phyloP scores from a whole-genome alignment of 2,797 vertebrate genomes.

The Rhabdophis nuchalis region DNA sequence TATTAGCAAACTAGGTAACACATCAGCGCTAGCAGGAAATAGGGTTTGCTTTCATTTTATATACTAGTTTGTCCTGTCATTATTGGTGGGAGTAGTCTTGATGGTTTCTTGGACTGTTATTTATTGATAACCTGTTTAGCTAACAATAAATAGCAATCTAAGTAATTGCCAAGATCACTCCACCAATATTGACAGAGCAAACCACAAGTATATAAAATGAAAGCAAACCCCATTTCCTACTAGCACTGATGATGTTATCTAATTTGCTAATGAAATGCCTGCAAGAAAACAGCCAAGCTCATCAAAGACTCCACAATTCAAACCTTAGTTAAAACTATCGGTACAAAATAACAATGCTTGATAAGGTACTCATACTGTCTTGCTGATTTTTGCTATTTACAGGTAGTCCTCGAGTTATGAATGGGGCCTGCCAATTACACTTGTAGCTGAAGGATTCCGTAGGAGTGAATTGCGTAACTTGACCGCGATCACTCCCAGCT shows the following conservation, averaged over 20 bases:
- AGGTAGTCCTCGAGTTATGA: too few relatives aligned
- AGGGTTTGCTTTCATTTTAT: not conserved
- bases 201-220: too few relatives aligned
- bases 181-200: too few relatives aligned
- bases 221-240: not conserved
- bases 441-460: too few relatives aligned
- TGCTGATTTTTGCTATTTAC: not conserved
- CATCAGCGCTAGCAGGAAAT: not conserved
- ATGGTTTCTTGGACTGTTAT: not conserved
- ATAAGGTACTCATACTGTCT: not conserved
- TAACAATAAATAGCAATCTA: not conserved
- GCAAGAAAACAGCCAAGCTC: not conserved
- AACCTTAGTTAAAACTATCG: not conserved
- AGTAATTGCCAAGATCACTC: too few relatives aligned
- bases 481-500: too few relatives aligned
- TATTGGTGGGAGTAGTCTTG: not conserved
- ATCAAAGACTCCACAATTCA: not conserved
- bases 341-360: not conserved
- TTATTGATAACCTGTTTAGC: not conserved
- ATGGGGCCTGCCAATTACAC: too few relatives aligned
- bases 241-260: too few relatives aligned
- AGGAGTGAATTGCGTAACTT: too few relatives aligned
- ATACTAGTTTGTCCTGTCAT: not conserved
- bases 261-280: not conserved
- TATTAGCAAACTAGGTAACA: not conserved